Conservation (phyloP, 2,888 invertebrate genomes). For the Anthrax anthrax region DNA sequence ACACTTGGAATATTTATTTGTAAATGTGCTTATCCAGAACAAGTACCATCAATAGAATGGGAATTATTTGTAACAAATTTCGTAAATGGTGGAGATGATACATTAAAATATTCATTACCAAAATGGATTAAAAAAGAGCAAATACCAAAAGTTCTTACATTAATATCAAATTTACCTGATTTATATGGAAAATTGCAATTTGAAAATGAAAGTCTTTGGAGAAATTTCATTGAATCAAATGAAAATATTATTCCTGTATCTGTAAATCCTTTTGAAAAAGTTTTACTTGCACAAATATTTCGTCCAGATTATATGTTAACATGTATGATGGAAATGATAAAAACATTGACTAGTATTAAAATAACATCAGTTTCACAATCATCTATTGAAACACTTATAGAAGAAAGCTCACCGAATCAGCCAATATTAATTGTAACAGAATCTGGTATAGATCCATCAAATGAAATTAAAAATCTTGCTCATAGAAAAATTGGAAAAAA, state of each 20-base stretch:
- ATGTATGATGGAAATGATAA: conserved; percentile 58
- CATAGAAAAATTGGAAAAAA: conserved; percentile 32
- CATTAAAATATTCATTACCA: conserved; percentile 14
- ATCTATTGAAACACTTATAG: conserved; percentile 25
- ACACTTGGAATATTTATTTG: conserved; percentile 56
- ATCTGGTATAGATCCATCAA: conserved; percentile 82
- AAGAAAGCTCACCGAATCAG: conserved; percentile 35
- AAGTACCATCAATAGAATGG: conserved; percentile 42
- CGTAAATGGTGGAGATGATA: conserved; percentile 18
- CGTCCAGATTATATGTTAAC: conserved; percentile 72
- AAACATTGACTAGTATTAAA: conserved; percentile 43
- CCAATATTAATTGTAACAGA: conserved; percentile 76
- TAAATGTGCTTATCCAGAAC: conserved; percentile 46
- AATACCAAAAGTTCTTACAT: conserved; percentile 22
- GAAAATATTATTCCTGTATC: conserved; percentile 47
- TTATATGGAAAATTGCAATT: conserved; percentile 23
- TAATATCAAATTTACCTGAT: conserved; percentile 23
- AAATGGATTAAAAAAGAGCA: conserved; percentile 28
- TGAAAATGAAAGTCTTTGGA: conserved; percentile 28
- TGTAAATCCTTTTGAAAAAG: conserved; percentile 62
- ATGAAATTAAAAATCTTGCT: conserved; percentile 58
- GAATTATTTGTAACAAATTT: conserved; percentile 33
- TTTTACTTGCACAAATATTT: conserved; percentile 62
- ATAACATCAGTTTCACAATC: conserved; percentile 25
- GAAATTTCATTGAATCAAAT: conserved; percentile 19